Evolutionary conservation across 1,140 invertebrate genomes (phyloP), one percentile per base, ranked within the genome.

Genomic region (Dolichoris vasculosae): DNA sequence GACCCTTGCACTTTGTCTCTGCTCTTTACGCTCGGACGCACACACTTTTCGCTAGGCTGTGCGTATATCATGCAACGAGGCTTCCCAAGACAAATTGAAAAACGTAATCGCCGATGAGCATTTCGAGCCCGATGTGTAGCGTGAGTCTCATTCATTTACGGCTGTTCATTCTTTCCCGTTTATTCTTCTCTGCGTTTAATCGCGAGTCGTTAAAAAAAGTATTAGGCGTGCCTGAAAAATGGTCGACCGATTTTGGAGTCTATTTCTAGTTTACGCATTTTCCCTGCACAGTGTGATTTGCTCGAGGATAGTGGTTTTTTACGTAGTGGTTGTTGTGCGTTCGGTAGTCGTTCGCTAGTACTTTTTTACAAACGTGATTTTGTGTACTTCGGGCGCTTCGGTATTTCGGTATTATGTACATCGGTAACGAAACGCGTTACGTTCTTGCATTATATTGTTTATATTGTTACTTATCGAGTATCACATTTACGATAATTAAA

Each of bases 171-270:
- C 46, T n/a, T 46, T 3, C 20, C 15, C 2, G 13, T 51, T 26
- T 20, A n/a, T 17, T 51, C 26, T 43, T 8, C 26, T 26, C 23
- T 69, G 23, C 0, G 40, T 73, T 26, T 32, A 6, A n/a, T 51
- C 35, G 0, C 1, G 30, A 73, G 20, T n/a, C 26, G 23, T 46
- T n/a, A n/a, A n/a, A n/a, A n/a, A 51, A 51, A 51, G 30, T 76
- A 38, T 59, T 78, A 78, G 76, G 76, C 51, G 76, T 78, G 51
- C 76, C 46, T 38, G 51, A 63, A 78, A 78, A 78, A 78, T 78
- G 76, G 75, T 77, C 75, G 75, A 77, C 46, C n/a, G 30, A 55
- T 77, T 48, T 46, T 32, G 0, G 26, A 78, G 8, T 35, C 76
- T 76, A 78, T 78, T 78, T 78, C 51, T 78, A 78, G 46, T 63